Percentiles rank a stretch among this genome's conserved stretches.
These are phyloP conservation scores for Macroglossus sobrinus DNA, from an alignment of 2,113 vertebrate genomes.

Conservation along the genomic window DNA sequence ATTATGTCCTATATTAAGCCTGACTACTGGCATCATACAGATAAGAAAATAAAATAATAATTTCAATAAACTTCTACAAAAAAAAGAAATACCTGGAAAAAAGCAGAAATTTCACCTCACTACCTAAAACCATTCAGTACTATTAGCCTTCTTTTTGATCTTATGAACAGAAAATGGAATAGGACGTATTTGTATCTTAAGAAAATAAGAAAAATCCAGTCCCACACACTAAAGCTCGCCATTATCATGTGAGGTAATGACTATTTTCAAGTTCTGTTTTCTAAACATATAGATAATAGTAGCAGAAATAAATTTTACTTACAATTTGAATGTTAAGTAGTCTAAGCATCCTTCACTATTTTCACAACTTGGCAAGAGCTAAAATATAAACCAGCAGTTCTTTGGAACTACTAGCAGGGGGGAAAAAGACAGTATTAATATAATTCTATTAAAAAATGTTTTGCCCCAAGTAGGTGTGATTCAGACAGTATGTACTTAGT, in stretches of 20 bases:
- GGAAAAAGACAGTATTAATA: constrained; percentile 60
- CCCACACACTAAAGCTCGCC: background rate
- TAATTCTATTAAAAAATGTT: constrained; percentile 14
- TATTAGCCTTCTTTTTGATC: background rate
- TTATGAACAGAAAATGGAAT: constrained; percentile 8
- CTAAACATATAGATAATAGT: background rate
- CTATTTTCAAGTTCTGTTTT: constrained; percentile 32
- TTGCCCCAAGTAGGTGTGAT: constrained; percentile 9
- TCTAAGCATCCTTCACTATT: constrained; percentile 69
- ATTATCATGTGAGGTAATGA: background rate
- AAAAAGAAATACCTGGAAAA: constrained; percentile 1
- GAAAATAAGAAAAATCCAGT: constrained; percentile 12
- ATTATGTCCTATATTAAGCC: background rate
- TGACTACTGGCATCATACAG: background rate
- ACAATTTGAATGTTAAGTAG: constrained; percentile 62
- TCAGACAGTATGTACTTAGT: background rate
- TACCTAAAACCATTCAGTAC: background rate
- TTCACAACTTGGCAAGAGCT: constrained; percentile 58
- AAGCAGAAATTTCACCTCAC: constrained; percentile 35
- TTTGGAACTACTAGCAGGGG: constrained; percentile 50
- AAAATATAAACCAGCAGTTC: constrained; percentile 65
- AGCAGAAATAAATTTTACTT: constrained; percentile 67
- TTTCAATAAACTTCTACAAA: constrained; percentile 6
- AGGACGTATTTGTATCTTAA: background rate
- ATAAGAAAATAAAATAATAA: constrained; percentile 5